Base-by-base conservation (phyloP, 1,140 invertebrate species). In the Drosophila willistoni region DNA sequence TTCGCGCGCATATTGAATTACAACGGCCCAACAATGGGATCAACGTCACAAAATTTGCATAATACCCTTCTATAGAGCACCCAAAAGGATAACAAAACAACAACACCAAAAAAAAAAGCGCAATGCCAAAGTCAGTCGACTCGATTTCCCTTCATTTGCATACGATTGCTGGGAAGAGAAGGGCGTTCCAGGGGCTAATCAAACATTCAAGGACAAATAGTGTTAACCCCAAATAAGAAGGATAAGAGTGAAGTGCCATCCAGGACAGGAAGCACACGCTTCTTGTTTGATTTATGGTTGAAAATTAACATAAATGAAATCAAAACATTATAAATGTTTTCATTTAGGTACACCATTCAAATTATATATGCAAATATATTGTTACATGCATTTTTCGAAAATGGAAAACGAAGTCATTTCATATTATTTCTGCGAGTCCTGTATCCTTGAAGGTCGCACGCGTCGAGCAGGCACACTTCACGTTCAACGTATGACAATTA, bases 221-320 rank as follows among this genome's bases (percentile, higher is more conserved):
- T 63, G 67, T 67, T 65, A 73, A 39, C 64, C 68, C 59, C 19
- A 47, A 47, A 47, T 17, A 47, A 47, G 17, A 51, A 9, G 19
- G 3, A 19, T 29, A 29, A 47, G 17, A 47, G 44, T 51, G 17
- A 12, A 51, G 44, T 51, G 44, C 9, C 17, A 51, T 33, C 29
- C 41, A 61, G 77, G 77, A 77, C 77, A 77, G 77, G 73, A 79
- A 79, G 73, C 77, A 79, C 69, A 79, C 77, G 77, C 64, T 75
- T 51, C 39, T 29, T 63, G 42, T 67, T 17, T 79, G 77, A 77
- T 79, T 79, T 79, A 79, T 77, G 73, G 62, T 47, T 54, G 36
- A 19, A 77, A 79, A 79, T 79, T 77, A 77, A 79, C 77, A 79
- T 79, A 79, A 79, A 79, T 64, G 73, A 77, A 77, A 79, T 79